Evolutionary conservation across 2,113 vertebrate genomes (phyloP).

Genomic region (Sylvietta virens): DNA sequence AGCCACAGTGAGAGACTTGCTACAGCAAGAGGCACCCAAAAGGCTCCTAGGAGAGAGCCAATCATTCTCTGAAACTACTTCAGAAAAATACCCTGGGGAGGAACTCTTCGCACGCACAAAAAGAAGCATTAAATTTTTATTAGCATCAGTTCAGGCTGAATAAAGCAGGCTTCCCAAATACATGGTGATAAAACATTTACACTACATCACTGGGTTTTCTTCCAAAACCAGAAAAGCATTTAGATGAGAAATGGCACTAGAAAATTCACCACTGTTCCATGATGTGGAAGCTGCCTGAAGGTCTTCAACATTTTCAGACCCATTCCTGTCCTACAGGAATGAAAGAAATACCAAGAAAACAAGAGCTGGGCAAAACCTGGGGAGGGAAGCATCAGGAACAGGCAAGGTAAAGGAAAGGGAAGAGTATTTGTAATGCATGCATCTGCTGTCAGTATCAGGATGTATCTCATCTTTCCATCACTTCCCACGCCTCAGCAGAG

Average conservation of each 20-base stretch:
- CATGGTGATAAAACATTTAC: constrained; percentile 7
- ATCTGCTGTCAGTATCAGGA: not conserved
- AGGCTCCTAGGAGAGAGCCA: not conserved
- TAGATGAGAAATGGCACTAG: not conserved
- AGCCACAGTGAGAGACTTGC: not conserved
- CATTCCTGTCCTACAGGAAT: not conserved
- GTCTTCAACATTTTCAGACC: not conserved
- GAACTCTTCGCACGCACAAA: not conserved
- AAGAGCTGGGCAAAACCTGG: not conserved
- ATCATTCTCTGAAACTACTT: not conserved
- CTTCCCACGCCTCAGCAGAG: not conserved
- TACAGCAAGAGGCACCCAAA: not conserved
- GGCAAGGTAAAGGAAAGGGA: not conserved
- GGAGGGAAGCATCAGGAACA: not conserved
- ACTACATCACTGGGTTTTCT: not conserved
- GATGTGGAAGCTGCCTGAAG: not conserved
- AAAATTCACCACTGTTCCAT: not conserved
- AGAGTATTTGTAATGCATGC: not conserved
- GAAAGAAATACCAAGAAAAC: not conserved
- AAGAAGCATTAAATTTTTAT: constrained; percentile 1
- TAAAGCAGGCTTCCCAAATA: not conserved
- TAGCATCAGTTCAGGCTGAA: not conserved
- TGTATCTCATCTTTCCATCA: not conserved
- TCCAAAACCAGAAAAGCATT: not conserved
- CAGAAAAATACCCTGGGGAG: not conserved